A percentile compares a stretch with the other conserved stretches of the same genome.
These are phyloP conservation scores for Axinella damicornis DNA, from an alignment of 37 sponge, comb jelly and placozoan genomes.

Conservation along the genomic window DNA sequence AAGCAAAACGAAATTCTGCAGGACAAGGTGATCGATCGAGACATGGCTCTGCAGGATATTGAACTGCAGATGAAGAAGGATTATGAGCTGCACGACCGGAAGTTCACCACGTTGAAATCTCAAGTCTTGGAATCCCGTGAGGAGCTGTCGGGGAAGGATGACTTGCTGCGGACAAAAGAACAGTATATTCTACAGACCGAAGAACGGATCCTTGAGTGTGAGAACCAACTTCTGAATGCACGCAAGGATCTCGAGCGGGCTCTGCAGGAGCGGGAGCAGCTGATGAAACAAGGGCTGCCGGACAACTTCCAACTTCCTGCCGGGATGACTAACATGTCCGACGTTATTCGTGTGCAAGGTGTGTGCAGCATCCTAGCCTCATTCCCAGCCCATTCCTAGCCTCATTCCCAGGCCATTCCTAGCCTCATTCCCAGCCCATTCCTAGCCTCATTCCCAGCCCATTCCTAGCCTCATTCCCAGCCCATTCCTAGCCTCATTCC, in stretches of 20 bases:
- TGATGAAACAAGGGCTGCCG: conserved; percentile 21
- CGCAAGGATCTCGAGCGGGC: conserved; percentile 50
- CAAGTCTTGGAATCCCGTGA: conserved; percentile 46
- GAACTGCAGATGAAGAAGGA: conserved; percentile 60
- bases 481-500: too few species aligned
- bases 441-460: too few species aligned
- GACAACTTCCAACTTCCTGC: conserved; percentile 14
- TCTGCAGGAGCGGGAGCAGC: conserved; percentile 28
- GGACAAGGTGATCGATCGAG: conserved; percentile 64
- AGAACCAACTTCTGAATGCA: conserved; percentile 27
- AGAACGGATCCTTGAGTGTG: conserved; percentile 10
- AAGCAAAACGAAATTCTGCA: conserved; percentile 46
- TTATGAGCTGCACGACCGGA: conserved; percentile 46
- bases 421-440: too few species aligned
- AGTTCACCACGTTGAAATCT: conserved; percentile 22
- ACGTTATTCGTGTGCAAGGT: conserved; percentile 45
- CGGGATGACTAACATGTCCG: conserved; percentile 20
- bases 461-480: too few species aligned
- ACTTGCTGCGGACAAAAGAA: conserved; percentile 14
- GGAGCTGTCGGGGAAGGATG: conserved; percentile 19
- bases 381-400: too few species aligned
- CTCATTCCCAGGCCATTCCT: too few species aligned
- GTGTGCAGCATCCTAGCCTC: too few species aligned
- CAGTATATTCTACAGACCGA: conserved; percentile 52
- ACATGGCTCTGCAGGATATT: conserved; percentile 60